Percentiles rank a stretch among this genome's conserved stretches.
phyloP scores from a whole-genome alignment of 1,140 invertebrate genomes.

The Hydropsyche tenuis region DNA sequence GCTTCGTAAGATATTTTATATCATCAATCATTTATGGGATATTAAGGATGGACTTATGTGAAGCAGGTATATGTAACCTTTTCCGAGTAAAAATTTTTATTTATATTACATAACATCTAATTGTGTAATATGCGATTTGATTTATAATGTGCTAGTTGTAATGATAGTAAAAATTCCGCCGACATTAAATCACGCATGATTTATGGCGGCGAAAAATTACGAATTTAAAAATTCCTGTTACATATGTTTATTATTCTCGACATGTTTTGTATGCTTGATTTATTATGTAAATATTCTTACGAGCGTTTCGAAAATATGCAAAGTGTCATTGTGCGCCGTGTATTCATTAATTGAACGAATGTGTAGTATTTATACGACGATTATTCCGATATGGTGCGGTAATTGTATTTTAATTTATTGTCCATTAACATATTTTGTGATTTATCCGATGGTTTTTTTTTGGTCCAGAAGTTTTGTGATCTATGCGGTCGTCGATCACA shows the following conservation, averaged over 20 bases:
- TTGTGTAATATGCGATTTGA: no score
- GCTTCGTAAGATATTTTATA: conserved; percentile 17
- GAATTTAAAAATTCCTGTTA: conserved; percentile 7
- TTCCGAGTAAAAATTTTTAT: no score
- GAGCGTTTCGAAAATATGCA: neutral
- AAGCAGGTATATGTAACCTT: conserved; percentile 9
- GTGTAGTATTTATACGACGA: no score
- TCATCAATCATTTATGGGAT: conserved; percentile 31
- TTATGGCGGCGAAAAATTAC: neutral
- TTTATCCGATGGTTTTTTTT: no score
- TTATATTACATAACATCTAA: no score
- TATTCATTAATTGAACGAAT: neutral
- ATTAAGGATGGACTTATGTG: neutral
- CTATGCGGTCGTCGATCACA: neutral
- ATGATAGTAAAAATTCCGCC: no score
- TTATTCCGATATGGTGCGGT: no score
- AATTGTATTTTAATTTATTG: no score
- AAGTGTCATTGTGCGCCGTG: neutral
- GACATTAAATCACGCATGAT: neutral
- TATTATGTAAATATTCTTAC: neutral
- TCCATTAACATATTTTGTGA: no score
- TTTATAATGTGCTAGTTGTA: no score
- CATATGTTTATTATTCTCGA: neutral
- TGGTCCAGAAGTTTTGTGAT: neutral
- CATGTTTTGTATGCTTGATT: neutral